phyloP scores from a whole-genome alignment of 2,888 invertebrate species.

The Leptarthrus brevirostris region DNA sequence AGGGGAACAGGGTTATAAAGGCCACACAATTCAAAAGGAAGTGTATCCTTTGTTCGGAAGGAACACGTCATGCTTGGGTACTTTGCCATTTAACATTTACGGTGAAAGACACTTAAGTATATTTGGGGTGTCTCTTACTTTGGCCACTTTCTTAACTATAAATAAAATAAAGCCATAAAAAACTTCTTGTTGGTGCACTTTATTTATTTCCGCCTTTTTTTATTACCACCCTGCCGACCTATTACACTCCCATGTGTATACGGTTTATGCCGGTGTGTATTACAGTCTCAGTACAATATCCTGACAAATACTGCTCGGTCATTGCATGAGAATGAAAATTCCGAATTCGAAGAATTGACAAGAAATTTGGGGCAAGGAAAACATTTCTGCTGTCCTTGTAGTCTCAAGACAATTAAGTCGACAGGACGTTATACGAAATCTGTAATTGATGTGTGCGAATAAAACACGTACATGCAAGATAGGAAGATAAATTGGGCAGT shows the following conservation, averaged over 20 bases:
- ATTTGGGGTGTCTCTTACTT: conserved; percentile 3
- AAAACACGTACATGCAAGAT: conserved; percentile 45
- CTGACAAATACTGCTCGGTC: conserved; percentile 17
- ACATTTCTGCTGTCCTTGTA: conserved; percentile 42
- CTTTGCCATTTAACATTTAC: conserved; percentile 46
- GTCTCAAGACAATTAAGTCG: conserved; percentile 41
- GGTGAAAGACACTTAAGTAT: conserved; percentile 36
- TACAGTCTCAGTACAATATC: conserved; percentile 1
- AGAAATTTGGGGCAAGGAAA: conserved; percentile 15
- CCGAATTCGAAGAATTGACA: conserved; percentile 39
- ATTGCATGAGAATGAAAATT: conserved; percentile 38
- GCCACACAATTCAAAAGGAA: background rate
- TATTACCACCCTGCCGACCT: conserved; percentile 9
- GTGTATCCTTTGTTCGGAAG: background rate
- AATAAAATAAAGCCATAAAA: conserved; percentile 45
- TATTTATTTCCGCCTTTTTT: conserved; percentile 46
- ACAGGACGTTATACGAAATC: conserved; percentile 42
- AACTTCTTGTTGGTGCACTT: conserved; percentile 31
- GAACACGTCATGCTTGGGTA: conserved; percentile 27
- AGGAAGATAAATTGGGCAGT: conserved; percentile 52
- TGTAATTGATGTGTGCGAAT: conserved; percentile 48
- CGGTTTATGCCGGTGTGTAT: conserved; percentile 2
- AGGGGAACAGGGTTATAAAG: conserved; percentile 18
- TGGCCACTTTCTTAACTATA: conserved; percentile 26
- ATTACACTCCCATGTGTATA: conserved; percentile 4